Percentiles rank a stretch among this genome's conserved stretches.
These are phyloP conservation scores for Metellina segmentata DNA, from an alignment of 2,888 invertebrate species.

Conservation along the genomic window DNA sequence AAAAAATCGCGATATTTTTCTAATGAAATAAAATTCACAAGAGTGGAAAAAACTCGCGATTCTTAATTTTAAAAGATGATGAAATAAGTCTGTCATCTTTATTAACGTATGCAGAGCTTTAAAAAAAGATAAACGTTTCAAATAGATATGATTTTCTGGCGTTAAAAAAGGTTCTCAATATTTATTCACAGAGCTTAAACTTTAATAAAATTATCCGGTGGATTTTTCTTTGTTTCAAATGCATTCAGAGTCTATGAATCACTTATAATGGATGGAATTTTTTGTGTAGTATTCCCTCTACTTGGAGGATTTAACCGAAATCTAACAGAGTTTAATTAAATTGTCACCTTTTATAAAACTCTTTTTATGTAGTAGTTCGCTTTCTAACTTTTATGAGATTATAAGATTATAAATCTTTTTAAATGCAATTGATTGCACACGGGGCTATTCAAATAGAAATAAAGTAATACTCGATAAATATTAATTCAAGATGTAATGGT, in stretches of 20 bases:
- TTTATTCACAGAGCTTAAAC: background rate
- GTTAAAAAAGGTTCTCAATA: background rate
- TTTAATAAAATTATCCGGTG: background rate
- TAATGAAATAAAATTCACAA: background rate
- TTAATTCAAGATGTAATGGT: background rate
- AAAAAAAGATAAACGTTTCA: background rate
- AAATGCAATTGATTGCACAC: background rate
- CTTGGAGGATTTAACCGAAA: background rate
- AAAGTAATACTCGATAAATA: background rate
- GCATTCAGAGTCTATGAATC: background rate
- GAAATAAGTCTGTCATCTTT: background rate
- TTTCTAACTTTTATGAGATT: background rate
- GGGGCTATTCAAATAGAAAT: background rate
- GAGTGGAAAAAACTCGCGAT: background rate
- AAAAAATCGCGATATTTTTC: background rate
- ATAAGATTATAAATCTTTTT: background rate
- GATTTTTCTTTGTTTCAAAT: background rate
- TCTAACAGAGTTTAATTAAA: background rate
- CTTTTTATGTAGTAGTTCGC: background rate
- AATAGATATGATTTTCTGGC: background rate
- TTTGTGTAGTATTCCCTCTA: background rate
- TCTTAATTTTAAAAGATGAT: conserved; percentile 1
- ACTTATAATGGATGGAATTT: background rate
- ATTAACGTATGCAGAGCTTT: background rate
- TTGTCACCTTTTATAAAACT: background rate